phyloP scores from a whole-genome alignment of 2,113 vertebrate species.

The Rostratula benghalensis region DNA sequence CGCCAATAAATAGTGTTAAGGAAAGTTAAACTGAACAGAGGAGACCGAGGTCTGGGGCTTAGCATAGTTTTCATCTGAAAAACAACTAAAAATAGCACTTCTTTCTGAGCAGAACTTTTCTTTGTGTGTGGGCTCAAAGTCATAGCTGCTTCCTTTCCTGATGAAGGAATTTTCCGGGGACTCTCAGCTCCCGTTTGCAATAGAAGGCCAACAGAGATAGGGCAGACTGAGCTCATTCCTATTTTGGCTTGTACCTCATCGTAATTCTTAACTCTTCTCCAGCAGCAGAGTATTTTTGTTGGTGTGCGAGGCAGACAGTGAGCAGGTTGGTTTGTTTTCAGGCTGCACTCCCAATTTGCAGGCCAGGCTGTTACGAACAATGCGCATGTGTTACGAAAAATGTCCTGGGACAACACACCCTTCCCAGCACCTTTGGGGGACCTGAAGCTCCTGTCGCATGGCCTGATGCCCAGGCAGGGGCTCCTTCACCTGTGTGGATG shows the following conservation, averaged over 20 bases:
- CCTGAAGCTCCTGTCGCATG: fast-evolving
- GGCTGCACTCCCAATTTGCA: neutral
- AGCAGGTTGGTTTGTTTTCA: neutral
- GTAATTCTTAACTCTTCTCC: neutral
- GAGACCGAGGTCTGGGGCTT: neutral
- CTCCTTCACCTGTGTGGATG: neutral
- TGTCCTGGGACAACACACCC: fast-evolving
- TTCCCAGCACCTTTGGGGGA: fast-evolving
- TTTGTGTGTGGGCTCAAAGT: constrained; percentile 22
- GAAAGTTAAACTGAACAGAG: neutral
- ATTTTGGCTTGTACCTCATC: neutral
- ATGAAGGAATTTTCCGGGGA: neutral
- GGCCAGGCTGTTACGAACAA: neutral
- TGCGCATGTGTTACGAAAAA: neutral
- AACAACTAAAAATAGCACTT: constrained; percentile 51
- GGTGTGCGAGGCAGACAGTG: neutral
- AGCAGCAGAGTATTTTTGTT: neutral
- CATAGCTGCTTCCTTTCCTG: neutral
- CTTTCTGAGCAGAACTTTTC: constrained; percentile 3
- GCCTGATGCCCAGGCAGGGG: neutral
- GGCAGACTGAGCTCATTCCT: constrained; percentile 14
- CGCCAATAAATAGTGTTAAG: neutral
- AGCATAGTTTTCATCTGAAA: neutral
- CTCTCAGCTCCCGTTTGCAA: neutral
- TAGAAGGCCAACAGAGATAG: neutral